These are phyloP conservation scores for Idris sp. DNA, from an alignment of 1,140 invertebrate species.

Conservation along the genomic window DNA sequence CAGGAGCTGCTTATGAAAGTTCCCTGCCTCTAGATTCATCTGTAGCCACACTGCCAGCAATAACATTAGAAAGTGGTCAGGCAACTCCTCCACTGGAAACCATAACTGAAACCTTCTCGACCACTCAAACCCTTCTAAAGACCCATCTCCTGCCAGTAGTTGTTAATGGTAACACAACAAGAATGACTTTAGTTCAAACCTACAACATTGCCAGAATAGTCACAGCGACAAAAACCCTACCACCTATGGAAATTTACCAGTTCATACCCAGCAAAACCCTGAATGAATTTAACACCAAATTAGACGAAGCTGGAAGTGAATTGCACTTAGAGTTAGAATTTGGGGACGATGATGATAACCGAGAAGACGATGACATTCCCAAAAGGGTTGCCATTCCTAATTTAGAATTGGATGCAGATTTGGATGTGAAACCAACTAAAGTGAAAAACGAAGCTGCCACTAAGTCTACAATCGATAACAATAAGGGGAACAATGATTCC, in stretches of 20 bases:
- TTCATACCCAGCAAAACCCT: constrained; percentile 91
- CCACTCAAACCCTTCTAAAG: constrained; percentile 90
- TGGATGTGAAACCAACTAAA: constrained; percentile 81
- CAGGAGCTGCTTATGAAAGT: constrained; percentile 85
- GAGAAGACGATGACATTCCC: constrained; percentile 83
- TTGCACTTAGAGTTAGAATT: constrained; percentile 90
- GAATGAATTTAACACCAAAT: constrained; percentile 91
- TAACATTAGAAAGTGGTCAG: constrained; percentile 85
- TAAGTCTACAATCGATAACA: constrained; percentile 60
- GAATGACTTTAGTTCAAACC: constrained; percentile 90
- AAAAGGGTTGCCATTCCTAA: constrained; percentile 80
- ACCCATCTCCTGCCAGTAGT: constrained; percentile 91
- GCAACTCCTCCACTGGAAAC: constrained; percentile 91
- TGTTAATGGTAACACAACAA: constrained; percentile 84
- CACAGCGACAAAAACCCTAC: constrained; percentile 91
- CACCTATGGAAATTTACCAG: constrained; percentile 90
- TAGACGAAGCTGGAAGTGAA: constrained; percentile 93
- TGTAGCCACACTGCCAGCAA: constrained; percentile 88
- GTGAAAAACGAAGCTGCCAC: constrained; percentile 64
- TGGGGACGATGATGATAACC: constrained; percentile 86
- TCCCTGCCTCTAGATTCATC: constrained; percentile 85
- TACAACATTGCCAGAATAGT: constrained; percentile 91
- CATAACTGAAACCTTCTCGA: constrained; percentile 93
- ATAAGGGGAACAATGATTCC: constrained; percentile 82
- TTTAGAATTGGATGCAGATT: constrained; percentile 82